These are phyloP conservation scores for Lutjanus argentimaculatus DNA, from an alignment of 2,797 vertebrate species.

Conservation along the genomic window DNA sequence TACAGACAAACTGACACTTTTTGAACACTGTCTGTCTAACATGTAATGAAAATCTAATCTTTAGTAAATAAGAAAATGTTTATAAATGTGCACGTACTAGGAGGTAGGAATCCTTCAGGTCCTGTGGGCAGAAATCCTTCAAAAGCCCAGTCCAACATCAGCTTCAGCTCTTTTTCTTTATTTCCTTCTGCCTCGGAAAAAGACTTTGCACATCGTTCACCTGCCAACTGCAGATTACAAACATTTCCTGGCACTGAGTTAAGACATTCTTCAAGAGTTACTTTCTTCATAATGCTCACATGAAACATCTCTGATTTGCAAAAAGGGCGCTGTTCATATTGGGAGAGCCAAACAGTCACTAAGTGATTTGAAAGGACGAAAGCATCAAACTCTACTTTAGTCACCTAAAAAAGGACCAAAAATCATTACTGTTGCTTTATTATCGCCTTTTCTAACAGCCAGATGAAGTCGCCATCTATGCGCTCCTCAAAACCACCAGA, in stretches of 20 bases:
- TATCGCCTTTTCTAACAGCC: no score
- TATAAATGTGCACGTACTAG: constrained; percentile 58
- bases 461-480: no score
- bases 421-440: no score
- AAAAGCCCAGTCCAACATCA: constrained; percentile 87
- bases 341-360: not conserved
- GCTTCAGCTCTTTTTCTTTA: constrained; percentile 79
- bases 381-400: no score
- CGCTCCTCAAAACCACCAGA: no score
- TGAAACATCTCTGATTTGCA: not conserved
- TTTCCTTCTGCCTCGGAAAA: constrained; percentile 60
- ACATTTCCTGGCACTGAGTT: constrained; percentile 1
- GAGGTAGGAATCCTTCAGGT: constrained; percentile 75
- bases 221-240: constrained; percentile 79
- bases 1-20: not conserved
- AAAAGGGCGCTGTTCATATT: not conserved
- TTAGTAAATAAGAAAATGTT: not conserved
- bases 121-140: constrained; percentile 85
- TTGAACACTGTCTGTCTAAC: not conserved
- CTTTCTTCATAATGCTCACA: not conserved
- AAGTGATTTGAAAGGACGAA: not conserved
- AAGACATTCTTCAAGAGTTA: not conserved
- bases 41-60: not conserved
- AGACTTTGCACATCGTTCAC: constrained; percentile 81
- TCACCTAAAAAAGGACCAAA: no score